Evolutionary conservation across 2,797 vertebrate species (phyloP), one percentile per base, ranked within the genome.

Genomic region (Myotis pilosus): DNA sequence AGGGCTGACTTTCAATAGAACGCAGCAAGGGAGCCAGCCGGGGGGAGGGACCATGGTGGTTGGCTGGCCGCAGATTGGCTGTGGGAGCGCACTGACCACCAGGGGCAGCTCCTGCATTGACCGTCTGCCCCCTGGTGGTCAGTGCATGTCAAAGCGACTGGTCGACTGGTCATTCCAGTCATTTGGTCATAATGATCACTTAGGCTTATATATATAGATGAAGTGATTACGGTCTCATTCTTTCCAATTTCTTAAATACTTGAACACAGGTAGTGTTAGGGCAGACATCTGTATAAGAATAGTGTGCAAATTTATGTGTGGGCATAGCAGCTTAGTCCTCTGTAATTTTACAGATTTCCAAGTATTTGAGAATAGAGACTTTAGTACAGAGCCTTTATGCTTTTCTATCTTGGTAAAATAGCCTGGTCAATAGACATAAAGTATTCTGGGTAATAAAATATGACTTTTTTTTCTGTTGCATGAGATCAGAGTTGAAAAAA

Each of bases 401-500:
- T 80, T 96, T 92, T 76, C 13, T 87, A 41, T 41, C 25, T 95
- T n/a, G 25, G 62, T 36, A 28, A 8, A 64, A 49, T 66, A 76
- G 33, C 16, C 57, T 92, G 81, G 78, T 84, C 87, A 89, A 69
- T n/a, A 51, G 84, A 87, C 72, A 66, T 76, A 81, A 95, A 94
- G 22, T 44, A 47, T 88, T 79, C 88, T 41, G 57, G 22, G 5
- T 92, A 38, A 96, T 92, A 89, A 96, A 94, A 78, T 76, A 89
- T 96, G 89, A 68, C 57, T 33, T 82, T 33, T 47, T n/a, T 44
- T 95, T 94, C 85, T 83, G 64, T 95, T 25, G 12, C 69, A 49
- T 86, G 66, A 96, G 78, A 90, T 93, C 60, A 85, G 66, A 91
- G 75, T 38, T 91, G 19, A 66, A 76, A 87, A 80, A 91, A 94